Conservation (phyloP, 92 coral and sea anemone genomes). For the Porites lobata region DNA sequence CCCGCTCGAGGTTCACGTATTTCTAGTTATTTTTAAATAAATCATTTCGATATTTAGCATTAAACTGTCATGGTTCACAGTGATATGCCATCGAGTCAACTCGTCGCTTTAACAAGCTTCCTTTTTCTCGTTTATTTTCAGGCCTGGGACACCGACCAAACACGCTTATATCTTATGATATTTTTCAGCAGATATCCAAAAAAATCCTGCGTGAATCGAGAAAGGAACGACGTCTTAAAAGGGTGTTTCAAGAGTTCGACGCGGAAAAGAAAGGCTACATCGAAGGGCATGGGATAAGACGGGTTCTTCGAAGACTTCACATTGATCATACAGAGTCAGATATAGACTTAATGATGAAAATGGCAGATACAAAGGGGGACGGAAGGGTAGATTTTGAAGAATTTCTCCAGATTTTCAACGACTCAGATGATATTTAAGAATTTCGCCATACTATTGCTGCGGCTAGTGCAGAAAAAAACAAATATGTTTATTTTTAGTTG, state of each 20-base stretch:
- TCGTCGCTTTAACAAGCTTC: neutral
- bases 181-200: conserved; percentile 53
- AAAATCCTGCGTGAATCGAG: conserved; percentile 62
- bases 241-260: conserved; percentile 85
- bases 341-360: conserved; percentile 82
- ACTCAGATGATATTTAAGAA: conserved; percentile 26
- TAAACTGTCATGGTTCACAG: neutral
- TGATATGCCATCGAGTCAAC: too few relatives aligned
- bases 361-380: conserved; percentile 85
- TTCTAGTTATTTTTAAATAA: too few relatives aligned
- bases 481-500: neutral
- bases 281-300: conserved; percentile 74
- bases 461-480: neutral
- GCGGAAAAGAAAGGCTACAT: conserved; percentile 81
- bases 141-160: conserved; percentile 46
- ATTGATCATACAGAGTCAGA: conserved; percentile 80
- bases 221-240: conserved; percentile 54
- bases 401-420: conserved; percentile 79
- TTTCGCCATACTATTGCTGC: neutral
- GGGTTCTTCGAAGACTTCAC: conserved; percentile 70
- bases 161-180: conserved; percentile 63
- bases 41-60: neutral
- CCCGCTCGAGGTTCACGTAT: too few relatives aligned
- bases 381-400: conserved; percentile 86
- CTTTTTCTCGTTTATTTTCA: neutral